phyloP scores from a whole-genome alignment of 2,888 invertebrate genomes.

The Spodoptera exigua region DNA sequence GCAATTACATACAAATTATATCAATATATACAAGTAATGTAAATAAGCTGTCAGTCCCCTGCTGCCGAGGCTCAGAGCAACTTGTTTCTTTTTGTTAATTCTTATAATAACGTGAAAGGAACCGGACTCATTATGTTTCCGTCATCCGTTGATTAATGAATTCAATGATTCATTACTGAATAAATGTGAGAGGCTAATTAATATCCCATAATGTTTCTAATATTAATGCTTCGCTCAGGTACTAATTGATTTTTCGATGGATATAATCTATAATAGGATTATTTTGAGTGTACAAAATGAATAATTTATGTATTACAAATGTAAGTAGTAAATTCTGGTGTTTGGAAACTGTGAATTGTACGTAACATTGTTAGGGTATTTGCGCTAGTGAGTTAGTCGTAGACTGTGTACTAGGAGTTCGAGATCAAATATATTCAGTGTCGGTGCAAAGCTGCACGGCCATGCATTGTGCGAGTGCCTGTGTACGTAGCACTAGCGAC shows the following conservation, averaged over 20 bases:
- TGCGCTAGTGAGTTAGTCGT: background rate
- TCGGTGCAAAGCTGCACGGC: constrained; percentile 34
- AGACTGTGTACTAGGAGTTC: constrained; percentile 10
- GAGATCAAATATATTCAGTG: constrained; percentile 31
- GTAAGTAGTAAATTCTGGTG: background rate
- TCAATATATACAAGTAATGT: constrained; percentile 19
- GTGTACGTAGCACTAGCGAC: constrained; percentile 17
- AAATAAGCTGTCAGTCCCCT: constrained; percentile 28
- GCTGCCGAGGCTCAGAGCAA: constrained; percentile 35
- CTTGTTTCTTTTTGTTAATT: constrained; percentile 51
- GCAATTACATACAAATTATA: constrained; percentile 1
- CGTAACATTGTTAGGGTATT: background rate
- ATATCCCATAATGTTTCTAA: constrained; percentile 21
- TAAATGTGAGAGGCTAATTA: constrained; percentile 37
- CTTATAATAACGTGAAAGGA: constrained; percentile 42
- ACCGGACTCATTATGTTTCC: constrained; percentile 45
- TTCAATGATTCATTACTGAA: constrained; percentile 39
- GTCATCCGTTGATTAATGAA: constrained; percentile 43
- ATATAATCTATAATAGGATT: background rate
- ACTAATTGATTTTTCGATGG: constrained; percentile 5
- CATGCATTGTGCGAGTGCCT: constrained; percentile 35
- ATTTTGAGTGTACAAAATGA: background rate
- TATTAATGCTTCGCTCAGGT: constrained; percentile 15
- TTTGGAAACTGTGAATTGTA: background rate
- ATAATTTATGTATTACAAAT: background rate